phyloP scores from a whole-genome alignment of 1,140 invertebrate genomes.

The Pemphigus obesinymphae region DNA sequence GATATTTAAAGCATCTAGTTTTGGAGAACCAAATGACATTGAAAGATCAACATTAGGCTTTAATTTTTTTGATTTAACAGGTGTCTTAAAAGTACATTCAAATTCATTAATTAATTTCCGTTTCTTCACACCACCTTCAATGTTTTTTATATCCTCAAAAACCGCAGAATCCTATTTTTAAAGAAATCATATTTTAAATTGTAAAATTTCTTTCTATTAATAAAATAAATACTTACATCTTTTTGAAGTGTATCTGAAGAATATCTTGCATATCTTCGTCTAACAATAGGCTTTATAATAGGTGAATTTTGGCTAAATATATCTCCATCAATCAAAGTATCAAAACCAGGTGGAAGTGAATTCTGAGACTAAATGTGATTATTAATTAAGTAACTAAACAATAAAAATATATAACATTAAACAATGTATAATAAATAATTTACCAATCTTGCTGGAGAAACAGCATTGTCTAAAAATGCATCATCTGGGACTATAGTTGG shows the following conservation, averaged over 20 bases:
- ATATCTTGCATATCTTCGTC: background rate
- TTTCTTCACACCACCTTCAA: background rate
- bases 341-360: slow-evolving; percentile 15
- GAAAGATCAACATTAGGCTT: slow-evolving; percentile 18
- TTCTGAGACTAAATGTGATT: slow-evolving; percentile 17
- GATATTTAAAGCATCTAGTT: background rate
- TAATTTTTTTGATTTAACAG: background rate
- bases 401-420: background rate
- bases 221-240: background rate
- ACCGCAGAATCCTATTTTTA: background rate
- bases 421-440: background rate
- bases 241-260: slow-evolving; percentile 1
- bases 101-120: slow-evolving; percentile 26
- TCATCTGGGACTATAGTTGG: background rate
- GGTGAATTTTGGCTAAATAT: slow-evolving; percentile 4
- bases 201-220: background rate
- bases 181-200: background rate
- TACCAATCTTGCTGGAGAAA: slow-evolving; percentile 32
- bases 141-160: background rate
- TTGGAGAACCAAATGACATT: slow-evolving; percentile 12
- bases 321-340: slow-evolving; percentile 30
- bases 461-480: slow-evolving; percentile 4
- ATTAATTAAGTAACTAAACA: background rate
- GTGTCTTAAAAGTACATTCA: background rate
- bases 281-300: slow-evolving; percentile 18